Conservation (phyloP, 2,888 invertebrate genomes). For the Tinea pellionella region DNA sequence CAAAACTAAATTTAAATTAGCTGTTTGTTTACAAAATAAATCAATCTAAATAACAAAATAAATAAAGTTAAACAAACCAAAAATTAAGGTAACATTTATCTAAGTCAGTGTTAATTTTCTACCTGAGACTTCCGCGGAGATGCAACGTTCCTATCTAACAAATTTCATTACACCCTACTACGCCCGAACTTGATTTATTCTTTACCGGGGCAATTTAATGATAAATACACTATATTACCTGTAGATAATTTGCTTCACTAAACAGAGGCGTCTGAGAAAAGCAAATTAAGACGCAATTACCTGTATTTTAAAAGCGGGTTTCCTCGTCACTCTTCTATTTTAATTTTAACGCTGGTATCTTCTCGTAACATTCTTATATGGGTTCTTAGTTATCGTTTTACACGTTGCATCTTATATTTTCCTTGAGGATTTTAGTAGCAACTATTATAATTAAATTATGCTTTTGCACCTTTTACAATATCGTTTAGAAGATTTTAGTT, state of each 20-base stretch:
- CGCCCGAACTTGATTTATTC: conserved; percentile 27
- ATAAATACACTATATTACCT: conserved; percentile 30
- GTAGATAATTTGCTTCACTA: conserved; percentile 31
- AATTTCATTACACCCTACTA: conserved; percentile 8
- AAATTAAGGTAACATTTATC: conserved; percentile 8
- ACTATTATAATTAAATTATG: too few relatives aligned
- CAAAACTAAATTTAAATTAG: too few relatives aligned
- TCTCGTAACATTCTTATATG: background rate
- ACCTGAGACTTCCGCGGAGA: conserved; percentile 1
- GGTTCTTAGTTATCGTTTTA: background rate
- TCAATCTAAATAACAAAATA: background rate
- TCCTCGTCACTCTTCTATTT: background rate
- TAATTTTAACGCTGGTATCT: background rate
- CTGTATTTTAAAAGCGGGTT: conserved; percentile 28
- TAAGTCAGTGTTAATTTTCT: conserved; percentile 6
- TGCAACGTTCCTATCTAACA: conserved; percentile 6
- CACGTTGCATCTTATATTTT: background rate
- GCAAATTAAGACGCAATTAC: conserved; percentile 37
- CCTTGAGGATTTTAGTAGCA: background rate
- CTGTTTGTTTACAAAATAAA: too few relatives aligned
- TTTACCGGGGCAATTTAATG: conserved; percentile 26
- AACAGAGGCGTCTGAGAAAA: conserved; percentile 30
- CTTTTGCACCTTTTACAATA: too few relatives aligned
- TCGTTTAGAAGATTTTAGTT: too few relatives aligned
- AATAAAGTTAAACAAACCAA: background rate